Evolutionary conservation across 1,140 invertebrate species (phyloP), one percentile per base, ranked within the genome.

Genomic region (Drosophila burlai): DNA sequence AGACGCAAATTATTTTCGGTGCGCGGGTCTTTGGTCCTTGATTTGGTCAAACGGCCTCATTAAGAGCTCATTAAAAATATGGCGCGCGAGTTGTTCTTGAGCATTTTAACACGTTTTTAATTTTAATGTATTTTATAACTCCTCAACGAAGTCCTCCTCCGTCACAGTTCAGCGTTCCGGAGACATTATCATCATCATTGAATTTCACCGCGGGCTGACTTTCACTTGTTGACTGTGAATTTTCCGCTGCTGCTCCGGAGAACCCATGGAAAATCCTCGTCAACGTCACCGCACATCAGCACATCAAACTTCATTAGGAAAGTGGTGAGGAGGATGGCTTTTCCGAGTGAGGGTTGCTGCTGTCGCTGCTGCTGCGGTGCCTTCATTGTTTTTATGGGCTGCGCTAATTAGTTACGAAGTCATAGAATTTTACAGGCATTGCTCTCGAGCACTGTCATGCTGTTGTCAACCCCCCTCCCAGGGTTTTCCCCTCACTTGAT

Each of bases 331-430:
- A 34, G 50, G 68, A 49, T 49, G 77, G 42, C 10, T 43, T 69
- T 43, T 42, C 60, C 40, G 16, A 26, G 8, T 9, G 34, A 69
- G 61, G 71, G 65, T 59, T 43, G 71, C 54, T 75, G 64, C 71
- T 66, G 76, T 54, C 40, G 68, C 64, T 71, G 65, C 78, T 75
- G 71, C 76, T 67, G 77, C 59, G 83, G 43, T 60, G 64, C 81
- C 63, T 80, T 91, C 80, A 90, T 89, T 89, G 90, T 89, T 92
- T 92, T 92, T 92, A 92, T 92, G 91, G 83, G 69, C 82, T 83
- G 74, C 81, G 82, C 91, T 92, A 92, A 92, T 92, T 92, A 92
- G 91, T 92, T 89, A 89, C 86, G 66, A 89, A 92, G 91, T 92
- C 91, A 75, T 92, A 89, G 91, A 92, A 91, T 92, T 92, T 91